phyloP scores from a whole-genome alignment of 2,888 invertebrate species.

The Dimorphilus gyrociliatus region DNA sequence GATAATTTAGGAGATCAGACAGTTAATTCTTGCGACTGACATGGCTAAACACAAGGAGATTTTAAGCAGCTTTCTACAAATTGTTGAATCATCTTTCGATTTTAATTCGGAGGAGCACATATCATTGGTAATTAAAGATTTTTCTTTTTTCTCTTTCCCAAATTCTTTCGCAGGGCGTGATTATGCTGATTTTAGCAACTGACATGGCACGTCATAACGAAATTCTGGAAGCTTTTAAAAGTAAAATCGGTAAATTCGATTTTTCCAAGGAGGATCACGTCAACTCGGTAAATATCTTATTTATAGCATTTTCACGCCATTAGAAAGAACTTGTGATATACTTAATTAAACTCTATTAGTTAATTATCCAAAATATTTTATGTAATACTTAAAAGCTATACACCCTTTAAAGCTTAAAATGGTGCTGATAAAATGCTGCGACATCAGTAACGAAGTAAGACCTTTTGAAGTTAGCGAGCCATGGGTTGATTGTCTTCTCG shows the following conservation, averaged over 20 bases:
- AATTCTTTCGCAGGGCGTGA: conserved; percentile 16
- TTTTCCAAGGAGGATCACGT: conserved; percentile 16
- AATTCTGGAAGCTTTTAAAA: conserved; percentile 21
- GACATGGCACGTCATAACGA: conserved; percentile 28
- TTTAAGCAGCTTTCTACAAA: conserved; percentile 28
- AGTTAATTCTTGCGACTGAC: conserved; percentile 37
- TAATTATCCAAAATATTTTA: neutral
- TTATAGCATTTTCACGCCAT: neutral
- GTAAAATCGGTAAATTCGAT: conserved; percentile 18
- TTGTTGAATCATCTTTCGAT: no score
- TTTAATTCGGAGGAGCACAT: conserved; percentile 26
- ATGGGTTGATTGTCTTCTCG: conserved; percentile 38
- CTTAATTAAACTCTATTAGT: neutral
- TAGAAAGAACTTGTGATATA: neutral
- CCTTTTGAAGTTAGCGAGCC: conserved; percentile 38
- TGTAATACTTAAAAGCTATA: neutral
- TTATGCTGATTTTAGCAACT: conserved; percentile 26
- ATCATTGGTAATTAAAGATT: conserved; percentile 18
- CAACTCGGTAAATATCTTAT: conserved; percentile 14
- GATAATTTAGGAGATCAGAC: conserved; percentile 26
- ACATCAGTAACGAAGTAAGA: conserved; percentile 39
- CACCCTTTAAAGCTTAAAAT: conserved; percentile 30
- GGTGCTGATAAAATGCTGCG: conserved; percentile 39
- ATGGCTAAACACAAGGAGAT: conserved; percentile 37
- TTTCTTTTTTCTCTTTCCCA: neutral